These are phyloP conservation scores for Pseudopipra pipra DNA, from an alignment of 2,113 vertebrate species.

Conservation along the genomic window DNA sequence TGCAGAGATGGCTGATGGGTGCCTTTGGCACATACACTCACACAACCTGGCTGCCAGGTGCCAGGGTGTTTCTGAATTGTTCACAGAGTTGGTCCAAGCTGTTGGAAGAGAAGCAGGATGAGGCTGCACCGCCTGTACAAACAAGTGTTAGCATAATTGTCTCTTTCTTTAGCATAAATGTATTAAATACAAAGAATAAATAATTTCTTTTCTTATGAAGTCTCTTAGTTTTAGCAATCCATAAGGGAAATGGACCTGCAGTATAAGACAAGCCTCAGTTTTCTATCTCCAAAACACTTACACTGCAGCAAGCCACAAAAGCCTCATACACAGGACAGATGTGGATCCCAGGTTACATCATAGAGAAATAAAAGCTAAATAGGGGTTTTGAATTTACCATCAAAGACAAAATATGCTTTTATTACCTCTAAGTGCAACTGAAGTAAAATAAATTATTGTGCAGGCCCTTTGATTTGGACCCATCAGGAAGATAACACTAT, in stretches of 20 bases:
- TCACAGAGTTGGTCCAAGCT: neutral
- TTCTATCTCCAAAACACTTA: neutral
- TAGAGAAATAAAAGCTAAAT: neutral
- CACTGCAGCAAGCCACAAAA: neutral
- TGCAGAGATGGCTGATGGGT: accelerated
- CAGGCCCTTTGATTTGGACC: neutral
- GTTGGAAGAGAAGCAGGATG: neutral
- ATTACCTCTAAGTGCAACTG: neutral
- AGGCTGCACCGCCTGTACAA: neutral
- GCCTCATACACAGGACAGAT: neutral
- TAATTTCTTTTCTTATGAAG: neutral
- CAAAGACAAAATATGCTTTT: neutral
- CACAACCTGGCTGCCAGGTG: neutral
- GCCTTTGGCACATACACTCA: neutral
- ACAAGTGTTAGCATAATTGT: neutral
- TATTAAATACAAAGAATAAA: neutral
- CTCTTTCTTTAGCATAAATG: neutral
- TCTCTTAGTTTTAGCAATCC: neutral
- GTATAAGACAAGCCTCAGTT: neutral
- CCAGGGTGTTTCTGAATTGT: neutral
- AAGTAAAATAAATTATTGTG: neutral
- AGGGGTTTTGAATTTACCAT: neutral
- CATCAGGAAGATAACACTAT: neutral
- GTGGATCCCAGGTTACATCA: neutral
- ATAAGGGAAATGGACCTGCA: neutral